Base-by-base conservation (phyloP, 2,797 vertebrate genomes). In the Premnoplex brunnescens region DNA sequence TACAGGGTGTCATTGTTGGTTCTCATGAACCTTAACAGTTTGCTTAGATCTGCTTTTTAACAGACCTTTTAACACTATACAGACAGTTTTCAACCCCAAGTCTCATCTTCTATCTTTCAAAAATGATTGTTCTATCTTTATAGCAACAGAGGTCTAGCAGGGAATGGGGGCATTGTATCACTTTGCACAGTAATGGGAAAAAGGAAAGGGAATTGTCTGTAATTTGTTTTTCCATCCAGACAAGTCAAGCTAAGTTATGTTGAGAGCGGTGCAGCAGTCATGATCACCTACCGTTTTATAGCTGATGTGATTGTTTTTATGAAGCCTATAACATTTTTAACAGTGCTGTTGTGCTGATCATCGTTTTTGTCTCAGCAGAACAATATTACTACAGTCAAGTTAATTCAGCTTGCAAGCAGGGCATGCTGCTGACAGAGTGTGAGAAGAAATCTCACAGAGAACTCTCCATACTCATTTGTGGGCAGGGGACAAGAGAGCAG, bases 221-320 rank as follows among this genome's bases (percentile, higher is more conserved):
- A 97, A 97, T 98, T 98, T 98, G 97, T 97, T 98, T 97, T 96
- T 97, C 89, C 73, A 97, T 95, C 94, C 91, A 97, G 95, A 96
- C 95, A 97, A 84, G 88, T 97, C 97, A 98, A 94, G 89, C 91
- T 97, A 97, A 98, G 95, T 97, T 97, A 96, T 87, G 95, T 95
- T 96, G 95, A 91, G 79, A 97, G 82, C 1, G 1, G 89, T 97
- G 89, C 44, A 64, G 94, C 84, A 94, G 90, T 95, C 93, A 96
- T 97, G 97, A 97, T 98, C 97, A 97, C 97, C 97, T 97, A 94
- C 95, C 46, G 27, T 97, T 98, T 97, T 97, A 97, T 96, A 96
- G 97, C 92, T 85, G 94, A 97, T 97, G 90, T 93, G 97, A 98
- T 97, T 97, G 94, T 96, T 97, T 98, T 98, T 97, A 98, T 97